phyloP scores from a whole-genome alignment of 2,888 invertebrate species.

The Unio pictorum region DNA sequence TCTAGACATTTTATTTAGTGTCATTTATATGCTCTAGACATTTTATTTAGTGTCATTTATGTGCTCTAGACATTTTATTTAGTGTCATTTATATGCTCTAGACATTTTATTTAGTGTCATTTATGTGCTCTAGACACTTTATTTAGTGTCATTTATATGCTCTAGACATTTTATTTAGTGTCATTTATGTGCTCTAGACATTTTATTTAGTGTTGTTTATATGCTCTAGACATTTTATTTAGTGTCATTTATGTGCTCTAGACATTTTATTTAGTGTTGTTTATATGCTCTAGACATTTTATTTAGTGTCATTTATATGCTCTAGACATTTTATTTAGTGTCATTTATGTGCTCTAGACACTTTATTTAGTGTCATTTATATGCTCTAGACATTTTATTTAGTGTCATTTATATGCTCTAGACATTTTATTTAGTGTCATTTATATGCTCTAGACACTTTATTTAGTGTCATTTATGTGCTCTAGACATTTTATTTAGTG shows the following conservation, averaged over 20 bases:
- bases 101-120: background rate
- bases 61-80: constrained; percentile 75
- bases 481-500: background rate
- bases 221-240: background rate
- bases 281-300: constrained; percentile 74
- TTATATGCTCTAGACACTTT: background rate
- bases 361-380: background rate
- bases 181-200: too few species aligned
- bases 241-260: background rate
- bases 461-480: background rate
- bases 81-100: background rate
- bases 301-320: background rate
- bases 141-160: background rate
- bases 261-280: background rate
- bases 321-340: background rate
- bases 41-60: constrained; percentile 5
- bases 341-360: background rate
- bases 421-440: constrained; percentile 6
- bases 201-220: constrained; percentile 7
- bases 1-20: background rate
- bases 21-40: background rate
- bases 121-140: background rate
- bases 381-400: background rate
- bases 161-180: background rate
- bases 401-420: background rate